Evolutionary conservation across 1,140 invertebrate species (phyloP).

Genomic region (Araneus ventricosus): DNA sequence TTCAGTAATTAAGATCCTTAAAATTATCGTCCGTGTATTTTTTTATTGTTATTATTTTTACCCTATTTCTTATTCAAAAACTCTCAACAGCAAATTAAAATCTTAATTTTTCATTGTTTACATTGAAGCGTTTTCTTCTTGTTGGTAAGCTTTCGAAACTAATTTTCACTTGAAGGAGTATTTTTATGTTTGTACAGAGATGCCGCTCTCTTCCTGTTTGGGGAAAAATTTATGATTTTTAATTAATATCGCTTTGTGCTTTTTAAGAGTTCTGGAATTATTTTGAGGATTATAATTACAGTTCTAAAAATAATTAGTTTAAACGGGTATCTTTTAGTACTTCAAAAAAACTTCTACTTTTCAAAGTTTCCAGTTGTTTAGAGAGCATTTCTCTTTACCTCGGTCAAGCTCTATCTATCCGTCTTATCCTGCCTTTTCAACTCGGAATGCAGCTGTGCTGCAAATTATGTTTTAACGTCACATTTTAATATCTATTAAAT

Average conservation of each 20-base stretch:
- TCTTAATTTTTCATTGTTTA: slow-evolving; percentile 53
- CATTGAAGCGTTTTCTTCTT: slow-evolving; percentile 30
- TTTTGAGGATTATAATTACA: background rate
- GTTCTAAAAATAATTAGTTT: background rate
- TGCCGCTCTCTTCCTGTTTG: background rate
- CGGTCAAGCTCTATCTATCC: no score
- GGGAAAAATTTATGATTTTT: background rate
- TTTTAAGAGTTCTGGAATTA: background rate
- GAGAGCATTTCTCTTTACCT: no score
- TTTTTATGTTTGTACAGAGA: background rate
- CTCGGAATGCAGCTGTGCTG: no score
- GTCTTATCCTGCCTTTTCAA: no score
- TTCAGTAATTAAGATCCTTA: slow-evolving; percentile 41
- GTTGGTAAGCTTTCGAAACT: slow-evolving; percentile 3
- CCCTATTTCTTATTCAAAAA: background rate
- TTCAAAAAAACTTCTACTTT: background rate
- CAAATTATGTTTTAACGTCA: no score
- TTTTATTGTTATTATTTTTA: background rate
- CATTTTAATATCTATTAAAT: no score
- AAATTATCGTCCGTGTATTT: slow-evolving; percentile 26
- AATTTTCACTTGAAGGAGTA: background rate
- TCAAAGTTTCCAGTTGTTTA: no score
- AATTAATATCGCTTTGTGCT: slow-evolving; percentile 27
- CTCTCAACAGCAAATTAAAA: slow-evolving; percentile 44
- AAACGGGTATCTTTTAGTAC: background rate